These are phyloP conservation scores for Hystrix cristata DNA, from an alignment of 2,113 vertebrate species.

Conservation along the genomic window DNA sequence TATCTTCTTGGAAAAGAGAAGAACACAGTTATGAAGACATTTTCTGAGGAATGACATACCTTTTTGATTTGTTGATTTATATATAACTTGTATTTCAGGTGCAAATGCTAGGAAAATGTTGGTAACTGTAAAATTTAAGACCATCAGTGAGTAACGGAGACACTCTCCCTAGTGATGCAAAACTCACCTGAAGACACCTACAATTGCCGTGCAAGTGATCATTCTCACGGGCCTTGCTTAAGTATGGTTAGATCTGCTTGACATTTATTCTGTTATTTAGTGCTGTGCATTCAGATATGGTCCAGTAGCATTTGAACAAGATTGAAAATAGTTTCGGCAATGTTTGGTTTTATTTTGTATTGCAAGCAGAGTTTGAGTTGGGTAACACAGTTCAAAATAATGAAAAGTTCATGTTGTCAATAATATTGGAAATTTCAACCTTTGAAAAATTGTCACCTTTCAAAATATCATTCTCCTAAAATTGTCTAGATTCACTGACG, in stretches of 20 bases:
- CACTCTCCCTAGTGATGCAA: neutral
- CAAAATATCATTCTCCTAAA: neutral
- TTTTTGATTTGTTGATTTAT: neutral
- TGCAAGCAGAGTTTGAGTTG: neutral
- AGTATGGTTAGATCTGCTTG: neutral
- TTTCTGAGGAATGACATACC: neutral
- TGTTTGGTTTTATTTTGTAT: neutral
- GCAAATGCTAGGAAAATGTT: neutral
- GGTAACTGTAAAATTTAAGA: neutral
- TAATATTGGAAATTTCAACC: neutral
- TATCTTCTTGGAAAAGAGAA: neutral
- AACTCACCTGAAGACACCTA: neutral
- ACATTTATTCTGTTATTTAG: neutral
- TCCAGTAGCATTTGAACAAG: neutral
- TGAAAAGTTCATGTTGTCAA: neutral
- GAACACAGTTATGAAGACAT: neutral
- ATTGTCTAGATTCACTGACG: neutral
- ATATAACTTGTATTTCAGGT: neutral
- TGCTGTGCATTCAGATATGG: neutral
- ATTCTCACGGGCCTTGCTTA: neutral
- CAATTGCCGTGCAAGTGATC: neutral
- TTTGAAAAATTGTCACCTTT: neutral
- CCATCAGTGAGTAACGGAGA: fast-evolving
- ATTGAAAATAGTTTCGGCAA: neutral
- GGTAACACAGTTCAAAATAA: neutral